These are phyloP conservation scores for Luehdorfia chinensis DNA, from an alignment of 1,140 invertebrate species.

Conservation along the genomic window DNA sequence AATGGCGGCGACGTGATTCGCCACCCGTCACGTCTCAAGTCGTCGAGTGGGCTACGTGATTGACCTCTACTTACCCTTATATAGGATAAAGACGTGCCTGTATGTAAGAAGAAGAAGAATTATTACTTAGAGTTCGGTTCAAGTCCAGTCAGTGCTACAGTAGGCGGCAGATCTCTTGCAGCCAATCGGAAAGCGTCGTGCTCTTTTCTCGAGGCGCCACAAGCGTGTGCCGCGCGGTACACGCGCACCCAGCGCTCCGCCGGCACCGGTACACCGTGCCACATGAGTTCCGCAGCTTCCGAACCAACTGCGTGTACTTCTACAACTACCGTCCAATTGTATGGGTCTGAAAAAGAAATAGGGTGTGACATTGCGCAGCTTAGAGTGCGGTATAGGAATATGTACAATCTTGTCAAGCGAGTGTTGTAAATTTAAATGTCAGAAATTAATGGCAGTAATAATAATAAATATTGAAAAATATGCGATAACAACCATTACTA, in stretches of 20 bases:
- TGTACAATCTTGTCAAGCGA: too few species aligned
- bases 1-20: too few species aligned
- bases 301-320: slow-evolving; percentile 86
- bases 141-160: slow-evolving; percentile 74
- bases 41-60: too few species aligned
- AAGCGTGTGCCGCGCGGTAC: slow-evolving; percentile 85
- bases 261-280: slow-evolving; percentile 90
- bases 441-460: too few species aligned
- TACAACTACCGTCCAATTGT: slow-evolving; percentile 87
- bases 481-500: too few species aligned
- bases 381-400: too few species aligned
- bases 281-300: slow-evolving; percentile 85
- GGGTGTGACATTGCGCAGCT: background rate
- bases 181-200: slow-evolving; percentile 90
- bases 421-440: too few species aligned
- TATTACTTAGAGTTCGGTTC: slow-evolving; percentile 85
- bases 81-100: too few species aligned
- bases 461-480: too few species aligned
- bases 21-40: too few species aligned
- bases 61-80: too few species aligned
- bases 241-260: slow-evolving; percentile 95
- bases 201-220: slow-evolving; percentile 86
- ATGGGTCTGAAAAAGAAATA: slow-evolving; percentile 79
- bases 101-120: slow-evolving; percentile 3
- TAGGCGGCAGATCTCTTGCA: slow-evolving; percentile 85